Evolutionary conservation across 2,888 invertebrate species (phyloP), one percentile per base, ranked within the genome.

Genomic region (Psococerastis gibbosa): DNA sequence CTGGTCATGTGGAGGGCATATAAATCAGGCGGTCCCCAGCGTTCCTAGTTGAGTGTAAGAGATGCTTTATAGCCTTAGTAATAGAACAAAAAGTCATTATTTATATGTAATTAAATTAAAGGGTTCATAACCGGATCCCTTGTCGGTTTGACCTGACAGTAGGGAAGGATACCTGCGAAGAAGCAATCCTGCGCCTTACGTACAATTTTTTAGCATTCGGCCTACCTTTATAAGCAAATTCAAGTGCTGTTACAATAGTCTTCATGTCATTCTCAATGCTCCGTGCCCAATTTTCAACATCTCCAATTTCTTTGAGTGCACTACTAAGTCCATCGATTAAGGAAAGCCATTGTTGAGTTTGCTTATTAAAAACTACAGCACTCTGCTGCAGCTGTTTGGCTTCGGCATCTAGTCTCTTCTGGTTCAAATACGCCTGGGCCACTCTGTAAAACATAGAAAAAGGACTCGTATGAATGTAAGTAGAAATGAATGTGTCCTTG

Each of bases 281-380:
- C 50, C 82, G 75, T 0, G 97, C 89, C 97, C 97, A 98, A 60
- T 94, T 97, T 60, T 97, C 94, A 1, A 95, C 94, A 67, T 98
- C 97, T 1, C 98, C 98, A 44, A 98, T 76, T 67, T 98, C 97
- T 70, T 95, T 85, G 2, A 89, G 64, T 0, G 85, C 79, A 56
- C 82, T 76, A 53, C 84, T 85, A 55, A 88, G 87, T 48, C 78
- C 78, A 59, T 88, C 87, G 1, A 88, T 83, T 42, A 97, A 67
- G 49, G 78, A 78, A n/a, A 95, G 65, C 97, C 97, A 98, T 54
- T 94, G 92, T 51, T 88, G 82, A 0, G 95, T 94, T 62, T 97
- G 95, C 62, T 92, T 92, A 0, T 89, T 78, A 66, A 98, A 92
- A 58, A 88, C 88, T 3, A 83, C 78, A 4, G 95, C 91, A 56